These are phyloP conservation scores for Poeciliopsis turrubarensis DNA, from an alignment of 2,113 vertebrate species.

Conservation along the genomic window DNA sequence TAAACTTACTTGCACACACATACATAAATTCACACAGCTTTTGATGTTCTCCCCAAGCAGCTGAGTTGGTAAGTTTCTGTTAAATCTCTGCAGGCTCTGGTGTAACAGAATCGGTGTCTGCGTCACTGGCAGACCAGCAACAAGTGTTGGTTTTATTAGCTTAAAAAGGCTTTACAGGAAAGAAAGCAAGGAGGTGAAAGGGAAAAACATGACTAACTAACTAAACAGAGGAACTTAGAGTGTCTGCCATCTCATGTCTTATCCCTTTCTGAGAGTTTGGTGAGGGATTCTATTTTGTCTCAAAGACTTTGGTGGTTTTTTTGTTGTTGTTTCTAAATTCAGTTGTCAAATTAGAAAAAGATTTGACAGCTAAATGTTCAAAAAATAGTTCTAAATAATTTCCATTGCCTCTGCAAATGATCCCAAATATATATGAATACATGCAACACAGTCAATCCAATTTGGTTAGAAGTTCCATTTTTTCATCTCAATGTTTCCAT, in stretches of 20 bases:
- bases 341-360: not conserved
- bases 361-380: not conserved
- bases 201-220: not conserved
- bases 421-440: too few relatives aligned
- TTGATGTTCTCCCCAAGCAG: conserved; percentile 48
- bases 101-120: conserved; percentile 38
- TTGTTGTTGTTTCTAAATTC: not conserved
- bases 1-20: conserved; percentile 42
- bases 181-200: not conserved
- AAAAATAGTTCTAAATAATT: not conserved
- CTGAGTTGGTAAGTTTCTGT: conserved; percentile 63
- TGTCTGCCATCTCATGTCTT: too few relatives aligned
- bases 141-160: conserved; percentile 33
- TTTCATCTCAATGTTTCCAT: too few relatives aligned
- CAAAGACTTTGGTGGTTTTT: not conserved
- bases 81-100: conserved; percentile 37
- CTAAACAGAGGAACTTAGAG: not conserved
- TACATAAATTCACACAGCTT: conserved; percentile 14
- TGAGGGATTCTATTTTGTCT: not conserved
- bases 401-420: not conserved
- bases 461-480: too few relatives aligned
- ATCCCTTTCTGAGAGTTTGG: not conserved
- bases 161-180: conserved; percentile 19
- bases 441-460: too few relatives aligned
- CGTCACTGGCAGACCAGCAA: conserved; percentile 34